Conservation (phyloP, 1,140 invertebrate genomes). For the Panagrolaimus sp. region DNA sequence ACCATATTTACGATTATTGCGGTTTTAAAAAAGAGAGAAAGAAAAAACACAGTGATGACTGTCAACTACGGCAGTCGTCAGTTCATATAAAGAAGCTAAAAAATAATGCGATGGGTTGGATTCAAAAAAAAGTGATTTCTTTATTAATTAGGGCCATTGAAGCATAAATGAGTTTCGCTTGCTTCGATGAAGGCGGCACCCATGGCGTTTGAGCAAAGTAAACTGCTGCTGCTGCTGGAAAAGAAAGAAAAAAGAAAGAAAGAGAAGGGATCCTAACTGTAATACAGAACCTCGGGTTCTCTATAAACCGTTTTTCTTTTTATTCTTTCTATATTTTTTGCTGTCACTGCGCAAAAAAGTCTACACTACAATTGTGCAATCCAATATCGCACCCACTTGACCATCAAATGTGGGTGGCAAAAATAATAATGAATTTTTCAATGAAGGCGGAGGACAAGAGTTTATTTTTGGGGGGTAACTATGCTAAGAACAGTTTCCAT, state of each 20-base stretch:
- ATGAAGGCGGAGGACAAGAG: constrained; percentile 6
- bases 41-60: background rate
- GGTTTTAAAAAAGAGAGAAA: background rate
- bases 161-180: background rate
- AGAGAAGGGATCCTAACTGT: no score
- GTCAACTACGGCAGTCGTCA: background rate
- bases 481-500: background rate
- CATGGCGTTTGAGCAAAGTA: background rate
- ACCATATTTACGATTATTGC: constrained; percentile 3
- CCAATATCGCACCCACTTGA: constrained; percentile 19
- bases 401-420: background rate
- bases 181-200: background rate
- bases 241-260: no score
- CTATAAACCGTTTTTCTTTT: background rate
- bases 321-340: background rate
- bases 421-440: background rate
- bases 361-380: constrained; percentile 18
- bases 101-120: background rate
- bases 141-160: constrained; percentile 17
- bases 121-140: constrained; percentile 14
- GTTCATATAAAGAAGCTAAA: background rate
- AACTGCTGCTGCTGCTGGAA: background rate
- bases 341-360: constrained; percentile 2
- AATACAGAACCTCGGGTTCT: no score
- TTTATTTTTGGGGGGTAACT: constrained; percentile 10